A percentile compares a stretch with the other conserved stretches of the same genome.
Evolutionary conservation across 2,888 invertebrate genomes (phyloP).

Genomic region (Aelia acuminata): DNA sequence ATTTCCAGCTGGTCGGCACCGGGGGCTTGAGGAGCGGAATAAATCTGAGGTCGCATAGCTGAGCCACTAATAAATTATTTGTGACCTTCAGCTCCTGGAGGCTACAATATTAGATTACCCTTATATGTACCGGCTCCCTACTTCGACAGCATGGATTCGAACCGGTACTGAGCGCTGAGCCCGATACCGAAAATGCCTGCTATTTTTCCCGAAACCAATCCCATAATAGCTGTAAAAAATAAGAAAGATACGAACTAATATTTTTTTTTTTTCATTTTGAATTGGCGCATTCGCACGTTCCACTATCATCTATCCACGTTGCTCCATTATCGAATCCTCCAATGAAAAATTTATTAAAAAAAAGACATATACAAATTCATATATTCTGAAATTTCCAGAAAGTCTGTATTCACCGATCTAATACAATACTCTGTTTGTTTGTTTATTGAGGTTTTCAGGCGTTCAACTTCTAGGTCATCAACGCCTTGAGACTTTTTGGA

Average conservation of each 20-base stretch:
- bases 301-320: no score
- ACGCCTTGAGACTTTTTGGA: no score
- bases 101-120: slow-evolving; percentile 45
- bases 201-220: not conserved
- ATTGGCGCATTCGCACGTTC: not conserved
- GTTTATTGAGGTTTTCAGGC: no score
- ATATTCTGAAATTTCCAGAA: no score
- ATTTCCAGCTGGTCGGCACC: not conserved
- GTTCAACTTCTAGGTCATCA: no score
- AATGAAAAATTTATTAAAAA: no score
- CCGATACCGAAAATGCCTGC: not conserved
- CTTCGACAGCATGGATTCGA: slow-evolving; percentile 11
- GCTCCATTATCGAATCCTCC: not conserved
- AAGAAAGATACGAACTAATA: not conserved
- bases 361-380: no score
- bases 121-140: slow-evolving; percentile 23
- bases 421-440: no score
- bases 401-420: no score
- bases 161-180: not conserved
- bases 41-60: slow-evolving; percentile 31
- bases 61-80: slow-evolving; percentile 36
- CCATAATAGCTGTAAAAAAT: not conserved
- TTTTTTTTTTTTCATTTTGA: not conserved
- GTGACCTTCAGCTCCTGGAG: slow-evolving; percentile 29
- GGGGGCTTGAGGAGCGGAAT: slow-evolving; percentile 36